phyloP scores from a whole-genome alignment of 2,888 invertebrate genomes.

The Drosophila greeni region DNA sequence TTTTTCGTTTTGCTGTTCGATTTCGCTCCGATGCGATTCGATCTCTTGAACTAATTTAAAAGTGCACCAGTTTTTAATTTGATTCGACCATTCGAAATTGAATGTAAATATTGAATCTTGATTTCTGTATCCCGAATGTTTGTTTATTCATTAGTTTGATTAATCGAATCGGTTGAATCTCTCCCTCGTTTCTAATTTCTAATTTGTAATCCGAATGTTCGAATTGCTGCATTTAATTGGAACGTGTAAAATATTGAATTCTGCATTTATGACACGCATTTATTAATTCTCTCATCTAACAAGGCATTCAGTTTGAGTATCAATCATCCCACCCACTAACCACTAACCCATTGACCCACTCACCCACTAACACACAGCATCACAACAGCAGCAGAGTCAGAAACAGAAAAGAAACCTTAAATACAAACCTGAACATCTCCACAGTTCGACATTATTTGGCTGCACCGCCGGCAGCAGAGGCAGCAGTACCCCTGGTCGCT shows the following conservation, averaged over 20 bases:
- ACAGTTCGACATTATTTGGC: constrained; percentile 78
- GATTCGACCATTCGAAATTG: constrained; percentile 18
- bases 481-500: constrained; percentile 78
- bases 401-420: constrained; percentile 35
- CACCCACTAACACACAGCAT: constrained; percentile 4
- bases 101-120: constrained; percentile 35
- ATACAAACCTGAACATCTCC: constrained; percentile 54
- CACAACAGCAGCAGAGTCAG: constrained; percentile 36
- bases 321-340: constrained; percentile 12
- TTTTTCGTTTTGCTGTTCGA: constrained; percentile 1
- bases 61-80: constrained; percentile 34
- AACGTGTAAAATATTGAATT: constrained; percentile 31
- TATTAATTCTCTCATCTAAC: constrained; percentile 24
- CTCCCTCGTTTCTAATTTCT: constrained; percentile 21
- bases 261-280: constrained; percentile 22
- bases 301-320: constrained; percentile 14
- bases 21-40: constrained; percentile 8
- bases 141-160: constrained; percentile 34
- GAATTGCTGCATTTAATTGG: constrained; percentile 39
- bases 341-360: constrained; percentile 12
- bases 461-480: constrained; percentile 76
- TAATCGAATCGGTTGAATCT: constrained; percentile 21
- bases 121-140: constrained; percentile 6
- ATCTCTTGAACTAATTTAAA: constrained; percentile 22
- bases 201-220: constrained; percentile 33